Evolutionary conservation across 1,140 invertebrate genomes (phyloP).

Genomic region (Triops longicaudatus): DNA sequence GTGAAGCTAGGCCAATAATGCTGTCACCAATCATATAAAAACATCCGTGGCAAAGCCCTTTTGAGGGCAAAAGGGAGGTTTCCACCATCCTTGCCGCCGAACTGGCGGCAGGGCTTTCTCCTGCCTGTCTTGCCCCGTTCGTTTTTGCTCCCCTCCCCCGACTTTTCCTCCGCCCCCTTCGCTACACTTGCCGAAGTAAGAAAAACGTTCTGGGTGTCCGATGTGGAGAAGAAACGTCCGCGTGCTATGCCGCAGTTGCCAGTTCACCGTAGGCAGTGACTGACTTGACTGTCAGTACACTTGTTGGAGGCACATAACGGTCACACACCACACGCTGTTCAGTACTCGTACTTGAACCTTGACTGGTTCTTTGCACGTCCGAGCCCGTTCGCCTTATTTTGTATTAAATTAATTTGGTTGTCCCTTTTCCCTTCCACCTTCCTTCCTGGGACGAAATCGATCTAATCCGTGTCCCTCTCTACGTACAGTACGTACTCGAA

Average conservation of each 20-base stretch:
- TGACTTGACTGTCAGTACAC: not conserved
- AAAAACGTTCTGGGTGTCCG: conserved; percentile 8
- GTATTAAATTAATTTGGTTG: too few relatives aligned
- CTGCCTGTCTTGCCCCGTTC: not conserved
- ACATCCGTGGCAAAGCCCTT: not conserved
- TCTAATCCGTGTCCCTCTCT: too few relatives aligned
- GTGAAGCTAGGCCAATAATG: too few relatives aligned
- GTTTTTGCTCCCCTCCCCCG: not conserved
- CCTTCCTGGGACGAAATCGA: too few relatives aligned
- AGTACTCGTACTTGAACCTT: too few relatives aligned
- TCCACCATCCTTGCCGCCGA: not conserved
- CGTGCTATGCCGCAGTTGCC: not conserved
- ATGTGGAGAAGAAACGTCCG: not conserved
- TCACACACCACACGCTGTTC: too few relatives aligned
- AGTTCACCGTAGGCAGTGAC: conserved; percentile 1
- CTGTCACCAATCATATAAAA: too few relatives aligned
- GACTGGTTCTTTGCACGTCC: too few relatives aligned
- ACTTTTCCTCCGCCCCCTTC: conserved; percentile 9
- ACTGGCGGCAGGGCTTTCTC: not conserved
- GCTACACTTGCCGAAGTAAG: not conserved
- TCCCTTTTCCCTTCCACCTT: too few relatives aligned
- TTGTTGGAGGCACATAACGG: too few relatives aligned
- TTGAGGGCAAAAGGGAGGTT: not conserved
- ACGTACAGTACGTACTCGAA: too few relatives aligned
- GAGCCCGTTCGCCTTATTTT: too few relatives aligned